Percentiles rank a stretch among this genome's conserved stretches.
These are phyloP conservation scores for Lepidonotus clava DNA, from an alignment of 2,888 invertebrate species.

Conservation along the genomic window DNA sequence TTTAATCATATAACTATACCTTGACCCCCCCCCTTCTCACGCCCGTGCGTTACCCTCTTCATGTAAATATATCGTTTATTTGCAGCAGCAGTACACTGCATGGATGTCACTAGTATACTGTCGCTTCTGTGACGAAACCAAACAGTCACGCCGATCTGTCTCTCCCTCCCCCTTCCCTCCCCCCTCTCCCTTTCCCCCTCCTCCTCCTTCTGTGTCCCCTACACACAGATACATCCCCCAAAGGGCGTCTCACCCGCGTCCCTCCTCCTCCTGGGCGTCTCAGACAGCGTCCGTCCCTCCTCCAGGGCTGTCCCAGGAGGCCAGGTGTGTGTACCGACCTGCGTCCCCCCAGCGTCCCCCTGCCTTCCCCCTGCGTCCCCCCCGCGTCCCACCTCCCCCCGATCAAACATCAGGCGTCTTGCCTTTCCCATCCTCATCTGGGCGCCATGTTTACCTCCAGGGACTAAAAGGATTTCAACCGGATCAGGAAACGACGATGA, in stretches of 20 bases:
- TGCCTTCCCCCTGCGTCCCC: not conserved
- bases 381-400: not conserved
- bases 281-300: not conserved
- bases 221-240: not conserved
- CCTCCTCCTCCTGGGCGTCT: not conserved
- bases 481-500: conserved; percentile 24
- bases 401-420: not conserved
- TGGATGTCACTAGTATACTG: no score
- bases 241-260: not conserved
- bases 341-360: not conserved
- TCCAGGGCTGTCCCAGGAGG: not conserved
- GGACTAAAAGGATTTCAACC: conserved; percentile 13
- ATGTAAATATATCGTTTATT: no score
- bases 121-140: no score
- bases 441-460: not conserved
- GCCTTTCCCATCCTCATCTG: not conserved
- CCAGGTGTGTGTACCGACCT: not conserved
- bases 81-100: no score
- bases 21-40: no score
- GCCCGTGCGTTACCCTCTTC: no score
- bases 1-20: no score
- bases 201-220: not conserved
- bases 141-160: no score
- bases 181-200: not conserved
- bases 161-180: not conserved